phyloP scores from a whole-genome alignment of 2,113 vertebrate species.

The Dolichotis patagonum region DNA sequence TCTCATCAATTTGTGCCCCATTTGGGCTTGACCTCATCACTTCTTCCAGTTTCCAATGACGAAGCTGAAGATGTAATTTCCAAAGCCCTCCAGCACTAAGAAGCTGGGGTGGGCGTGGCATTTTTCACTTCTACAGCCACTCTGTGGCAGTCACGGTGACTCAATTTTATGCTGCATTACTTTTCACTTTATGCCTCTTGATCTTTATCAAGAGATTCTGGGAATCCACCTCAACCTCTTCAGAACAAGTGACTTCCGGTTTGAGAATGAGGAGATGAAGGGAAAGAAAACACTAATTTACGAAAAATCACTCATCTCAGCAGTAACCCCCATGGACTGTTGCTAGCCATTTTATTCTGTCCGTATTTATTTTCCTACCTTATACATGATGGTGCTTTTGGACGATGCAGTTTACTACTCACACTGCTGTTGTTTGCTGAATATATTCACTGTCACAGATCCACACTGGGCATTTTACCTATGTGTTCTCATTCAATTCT shows the following conservation, averaged over 20 bases:
- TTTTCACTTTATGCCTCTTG: neutral
- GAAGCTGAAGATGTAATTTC: neutral
- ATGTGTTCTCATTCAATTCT: neutral
- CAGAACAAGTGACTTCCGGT: neutral
- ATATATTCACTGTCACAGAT: neutral
- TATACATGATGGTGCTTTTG: neutral
- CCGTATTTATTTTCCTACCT: neutral
- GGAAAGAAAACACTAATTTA: neutral
- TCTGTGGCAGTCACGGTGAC: neutral
- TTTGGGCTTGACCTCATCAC: slow-evolving; percentile 15
- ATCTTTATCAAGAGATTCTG: neutral
- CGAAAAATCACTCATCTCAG: neutral
- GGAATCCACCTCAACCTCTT: neutral
- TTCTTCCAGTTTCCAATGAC: slow-evolving; percentile 49
- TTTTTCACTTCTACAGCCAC: neutral
- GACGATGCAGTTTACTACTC: neutral
- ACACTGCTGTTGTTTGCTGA: neutral
- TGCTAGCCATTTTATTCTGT: neutral
- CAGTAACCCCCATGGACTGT: too few relatives aligned
- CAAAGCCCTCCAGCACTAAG: neutral
- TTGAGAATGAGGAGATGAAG: neutral
- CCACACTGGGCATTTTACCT: neutral
- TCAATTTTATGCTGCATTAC: neutral
- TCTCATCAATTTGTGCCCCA: neutral
- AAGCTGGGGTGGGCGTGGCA: neutral